Conservation (phyloP, 2,888 invertebrate species). For the Nomada goodeniana region DNA sequence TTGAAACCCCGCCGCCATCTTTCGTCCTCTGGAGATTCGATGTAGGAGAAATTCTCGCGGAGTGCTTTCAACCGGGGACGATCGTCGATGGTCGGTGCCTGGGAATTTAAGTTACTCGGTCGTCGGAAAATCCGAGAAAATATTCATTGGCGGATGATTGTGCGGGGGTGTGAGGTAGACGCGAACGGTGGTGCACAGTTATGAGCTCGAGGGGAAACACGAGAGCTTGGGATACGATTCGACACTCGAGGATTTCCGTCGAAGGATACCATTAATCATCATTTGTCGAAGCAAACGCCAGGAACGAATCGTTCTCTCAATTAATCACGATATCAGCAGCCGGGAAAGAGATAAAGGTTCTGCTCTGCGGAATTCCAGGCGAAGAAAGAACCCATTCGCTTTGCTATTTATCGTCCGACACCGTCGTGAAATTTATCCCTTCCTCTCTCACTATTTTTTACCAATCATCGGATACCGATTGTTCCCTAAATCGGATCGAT, state of each 20-base stretch:
- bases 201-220: constrained; percentile 24
- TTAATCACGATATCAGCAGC: constrained; percentile 68
- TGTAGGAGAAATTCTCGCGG: not conserved
- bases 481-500: not conserved
- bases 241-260: constrained; percentile 45
- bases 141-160: constrained; percentile 1
- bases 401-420: constrained; percentile 48
- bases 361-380: constrained; percentile 5
- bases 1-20: not conserved
- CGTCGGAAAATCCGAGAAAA: not conserved
- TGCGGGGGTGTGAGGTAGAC: not conserved
- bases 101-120: not conserved
- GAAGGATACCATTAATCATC: constrained; percentile 73
- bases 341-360: constrained; percentile 56
- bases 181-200: not conserved
- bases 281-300: constrained; percentile 70
- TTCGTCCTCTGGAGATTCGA: not conserved
- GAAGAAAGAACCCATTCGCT: constrained; percentile 39
- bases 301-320: constrained; percentile 69
- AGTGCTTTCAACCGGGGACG: no score
- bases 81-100: no score
- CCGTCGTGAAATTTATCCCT: constrained; percentile 45
- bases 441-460: not conserved
- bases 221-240: constrained; percentile 63
- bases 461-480: not conserved